phyloP scores from a whole-genome alignment of 2,888 invertebrate genomes.

The Cephus sareptanus region DNA sequence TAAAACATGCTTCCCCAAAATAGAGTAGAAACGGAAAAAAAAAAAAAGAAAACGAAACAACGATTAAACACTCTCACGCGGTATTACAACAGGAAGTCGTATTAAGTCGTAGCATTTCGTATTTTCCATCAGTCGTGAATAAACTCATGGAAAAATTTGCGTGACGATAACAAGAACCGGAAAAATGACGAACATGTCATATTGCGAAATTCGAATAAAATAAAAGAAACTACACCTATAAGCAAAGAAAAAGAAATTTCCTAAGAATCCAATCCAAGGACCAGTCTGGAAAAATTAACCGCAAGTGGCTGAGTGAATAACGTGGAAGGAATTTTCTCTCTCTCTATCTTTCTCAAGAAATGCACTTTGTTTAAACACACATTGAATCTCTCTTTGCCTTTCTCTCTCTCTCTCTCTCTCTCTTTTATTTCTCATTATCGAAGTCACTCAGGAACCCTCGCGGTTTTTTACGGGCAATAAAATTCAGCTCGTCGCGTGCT shows the following conservation, averaged over 20 bases:
- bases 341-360: too few relatives aligned
- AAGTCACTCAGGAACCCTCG: background rate
- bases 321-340: background rate
- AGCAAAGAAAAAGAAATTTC: background rate
- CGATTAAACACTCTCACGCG: background rate
- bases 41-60: background rate
- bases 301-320: background rate
- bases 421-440: background rate
- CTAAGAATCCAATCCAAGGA: background rate
- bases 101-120: background rate
- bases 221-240: background rate
- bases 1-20: background rate
- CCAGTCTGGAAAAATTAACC: background rate
- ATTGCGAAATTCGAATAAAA: background rate
- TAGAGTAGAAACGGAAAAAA: background rate
- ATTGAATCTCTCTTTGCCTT: too few relatives aligned
- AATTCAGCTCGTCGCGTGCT: background rate
- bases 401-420: background rate
- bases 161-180: background rate
- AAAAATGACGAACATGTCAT: background rate
- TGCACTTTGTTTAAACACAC: too few relatives aligned
- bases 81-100: background rate
- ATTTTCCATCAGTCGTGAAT: background rate
- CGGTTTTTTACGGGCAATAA: background rate
- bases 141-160: background rate